A percentile compares a stretch with the other conserved stretches of the same genome.
Evolutionary conservation across 2,797 vertebrate genomes (phyloP).

Genomic region (Molossus alvarezi): DNA sequence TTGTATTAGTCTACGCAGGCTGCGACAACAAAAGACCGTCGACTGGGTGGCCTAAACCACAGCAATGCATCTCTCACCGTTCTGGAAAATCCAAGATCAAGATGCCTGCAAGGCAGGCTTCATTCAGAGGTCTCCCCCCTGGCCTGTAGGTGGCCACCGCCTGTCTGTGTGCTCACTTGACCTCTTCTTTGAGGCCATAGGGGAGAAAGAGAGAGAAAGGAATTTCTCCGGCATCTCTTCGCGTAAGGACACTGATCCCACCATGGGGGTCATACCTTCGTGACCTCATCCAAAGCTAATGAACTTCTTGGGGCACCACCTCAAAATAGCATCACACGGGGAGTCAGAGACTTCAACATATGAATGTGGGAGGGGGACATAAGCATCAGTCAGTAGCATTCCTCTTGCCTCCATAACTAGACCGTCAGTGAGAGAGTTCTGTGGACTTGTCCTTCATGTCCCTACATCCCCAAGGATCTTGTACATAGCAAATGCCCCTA

Average conservation of each 20-base stretch:
- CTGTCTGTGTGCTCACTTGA: background rate
- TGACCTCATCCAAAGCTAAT: background rate
- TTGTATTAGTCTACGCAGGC: background rate
- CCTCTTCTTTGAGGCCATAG: background rate
- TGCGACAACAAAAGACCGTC: background rate
- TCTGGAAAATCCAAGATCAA: background rate
- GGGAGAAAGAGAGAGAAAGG: background rate
- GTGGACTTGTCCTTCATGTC: background rate
- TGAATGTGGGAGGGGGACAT: background rate
- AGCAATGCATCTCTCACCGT: background rate
- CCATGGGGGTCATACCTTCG: background rate
- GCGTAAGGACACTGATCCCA: background rate
- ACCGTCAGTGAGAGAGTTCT: background rate
- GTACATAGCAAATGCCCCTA: background rate
- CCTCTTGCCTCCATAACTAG: background rate
- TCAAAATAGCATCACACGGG: background rate
- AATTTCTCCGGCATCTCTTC: background rate
- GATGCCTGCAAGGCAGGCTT: background rate
- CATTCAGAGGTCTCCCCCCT: background rate
- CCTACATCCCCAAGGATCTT: background rate
- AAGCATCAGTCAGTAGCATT: background rate
- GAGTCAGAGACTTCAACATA: background rate
- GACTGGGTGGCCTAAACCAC: background rate
- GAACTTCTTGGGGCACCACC: background rate
- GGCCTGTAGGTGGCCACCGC: too few species aligned